Conservation (phyloP, 2,113 vertebrate genomes). For the Chaetura pelagica region DNA sequence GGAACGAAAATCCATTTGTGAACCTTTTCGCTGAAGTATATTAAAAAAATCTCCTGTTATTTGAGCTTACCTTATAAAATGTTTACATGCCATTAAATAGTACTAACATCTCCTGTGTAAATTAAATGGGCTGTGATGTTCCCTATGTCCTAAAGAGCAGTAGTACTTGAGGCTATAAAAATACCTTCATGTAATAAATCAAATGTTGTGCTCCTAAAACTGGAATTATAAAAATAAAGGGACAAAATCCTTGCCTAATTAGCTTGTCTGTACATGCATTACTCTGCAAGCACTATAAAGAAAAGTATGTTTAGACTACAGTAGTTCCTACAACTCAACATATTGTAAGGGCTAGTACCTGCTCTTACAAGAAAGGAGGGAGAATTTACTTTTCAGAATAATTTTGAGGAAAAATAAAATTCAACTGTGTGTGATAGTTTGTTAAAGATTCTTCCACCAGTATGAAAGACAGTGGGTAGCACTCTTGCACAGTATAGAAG, state of each 20-base stretch:
- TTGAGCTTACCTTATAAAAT: slow-evolving; percentile 83
- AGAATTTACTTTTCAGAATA: background rate
- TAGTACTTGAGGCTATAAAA: slow-evolving; percentile 72
- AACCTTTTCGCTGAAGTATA: slow-evolving; percentile 78
- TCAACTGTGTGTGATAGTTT: background rate
- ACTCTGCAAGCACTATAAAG: slow-evolving; percentile 36
- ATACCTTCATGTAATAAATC: slow-evolving; percentile 76
- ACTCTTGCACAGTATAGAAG: accelerated
- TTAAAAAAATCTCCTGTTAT: slow-evolving; percentile 78
- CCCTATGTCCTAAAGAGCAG: slow-evolving; percentile 68
- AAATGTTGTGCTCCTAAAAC: slow-evolving; percentile 74
- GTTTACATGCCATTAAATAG: slow-evolving; percentile 83
- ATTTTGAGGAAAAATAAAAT: background rate
- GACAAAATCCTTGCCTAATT: slow-evolving; percentile 56
- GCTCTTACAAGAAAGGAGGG: background rate
- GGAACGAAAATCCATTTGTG: slow-evolving; percentile 78
- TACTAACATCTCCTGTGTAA: slow-evolving; percentile 80
- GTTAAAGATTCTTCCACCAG: background rate
- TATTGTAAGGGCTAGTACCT: background rate
- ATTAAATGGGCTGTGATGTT: slow-evolving; percentile 77
- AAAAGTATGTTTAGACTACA: slow-evolving; percentile 42
- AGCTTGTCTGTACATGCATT: slow-evolving; percentile 46
- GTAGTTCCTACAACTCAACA: background rate
- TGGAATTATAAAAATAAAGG: slow-evolving; percentile 75
- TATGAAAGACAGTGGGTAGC: background rate